phyloP scores from a whole-genome alignment of 2,113 vertebrate genomes.

The Corvus moneduloides region DNA sequence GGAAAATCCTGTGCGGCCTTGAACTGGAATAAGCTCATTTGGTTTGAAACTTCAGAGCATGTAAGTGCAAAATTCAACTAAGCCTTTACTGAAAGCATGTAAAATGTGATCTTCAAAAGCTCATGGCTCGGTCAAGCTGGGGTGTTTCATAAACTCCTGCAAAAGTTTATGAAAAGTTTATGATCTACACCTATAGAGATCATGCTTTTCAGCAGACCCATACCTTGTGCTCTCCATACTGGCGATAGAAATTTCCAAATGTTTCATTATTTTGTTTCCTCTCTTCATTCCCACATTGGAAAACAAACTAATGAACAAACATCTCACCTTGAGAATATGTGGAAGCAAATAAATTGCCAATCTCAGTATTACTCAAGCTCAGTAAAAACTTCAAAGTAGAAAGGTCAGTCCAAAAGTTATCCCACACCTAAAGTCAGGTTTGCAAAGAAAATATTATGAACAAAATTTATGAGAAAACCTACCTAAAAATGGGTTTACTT shows the following conservation, averaged over 20 bases:
- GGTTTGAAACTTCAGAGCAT: background rate
- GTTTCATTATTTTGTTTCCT: background rate
- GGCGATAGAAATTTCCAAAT: background rate
- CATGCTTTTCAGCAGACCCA: background rate
- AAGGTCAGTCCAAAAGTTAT: background rate
- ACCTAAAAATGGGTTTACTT: background rate
- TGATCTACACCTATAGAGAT: background rate
- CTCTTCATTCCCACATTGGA: background rate
- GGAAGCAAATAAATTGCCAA: background rate
- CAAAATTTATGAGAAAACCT: background rate
- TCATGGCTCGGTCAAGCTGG: background rate
- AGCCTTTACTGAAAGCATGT: background rate
- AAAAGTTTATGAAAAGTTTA: background rate
- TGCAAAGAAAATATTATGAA: background rate
- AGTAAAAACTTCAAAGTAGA: background rate
- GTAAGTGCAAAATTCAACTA: background rate
- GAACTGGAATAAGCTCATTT: constrained; percentile 8
- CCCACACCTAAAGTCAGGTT: background rate
- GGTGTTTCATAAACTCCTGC: background rate
- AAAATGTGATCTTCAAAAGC: background rate
- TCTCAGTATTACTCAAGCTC: background rate
- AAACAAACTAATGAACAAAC: background rate
- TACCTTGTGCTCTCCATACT: background rate
- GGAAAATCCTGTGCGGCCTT: background rate
- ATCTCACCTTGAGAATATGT: background rate